These are phyloP conservation scores for Edolisoma coerulescens DNA, from an alignment of 2,113 vertebrate species.

Conservation along the genomic window DNA sequence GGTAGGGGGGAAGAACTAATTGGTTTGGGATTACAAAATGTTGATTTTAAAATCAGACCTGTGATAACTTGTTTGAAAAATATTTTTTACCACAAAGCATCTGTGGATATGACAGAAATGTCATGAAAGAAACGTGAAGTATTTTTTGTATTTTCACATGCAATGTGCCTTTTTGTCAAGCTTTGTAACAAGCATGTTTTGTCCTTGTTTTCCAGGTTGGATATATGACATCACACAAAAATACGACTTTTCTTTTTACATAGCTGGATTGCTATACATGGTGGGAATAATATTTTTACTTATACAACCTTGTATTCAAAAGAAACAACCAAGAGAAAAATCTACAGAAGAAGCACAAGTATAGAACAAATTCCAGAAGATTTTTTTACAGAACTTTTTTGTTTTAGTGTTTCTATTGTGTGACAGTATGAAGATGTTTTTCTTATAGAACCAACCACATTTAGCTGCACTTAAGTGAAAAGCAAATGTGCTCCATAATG, in stretches of 20 bases:
- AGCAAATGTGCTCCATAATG: background rate
- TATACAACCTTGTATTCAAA: conserved; percentile 72
- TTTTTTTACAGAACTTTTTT: background rate
- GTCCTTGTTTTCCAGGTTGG: conserved; percentile 77
- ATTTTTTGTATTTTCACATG: background rate
- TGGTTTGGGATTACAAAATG: background rate
- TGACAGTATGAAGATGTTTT: background rate
- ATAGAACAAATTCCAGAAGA: conserved; percentile 9
- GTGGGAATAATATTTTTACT: conserved; percentile 77
- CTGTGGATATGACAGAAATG: background rate
- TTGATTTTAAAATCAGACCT: background rate
- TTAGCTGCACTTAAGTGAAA: background rate
- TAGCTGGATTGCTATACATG: conserved; percentile 79
- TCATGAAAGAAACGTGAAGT: background rate
- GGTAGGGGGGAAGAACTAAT: background rate
- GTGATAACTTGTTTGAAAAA: background rate
- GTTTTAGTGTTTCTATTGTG: background rate
- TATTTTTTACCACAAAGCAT: background rate
- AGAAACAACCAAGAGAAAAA: conserved; percentile 62
- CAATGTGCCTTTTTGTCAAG: background rate
- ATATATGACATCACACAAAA: conserved; percentile 82
- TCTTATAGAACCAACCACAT: background rate
- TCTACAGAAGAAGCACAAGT: conserved; percentile 32
- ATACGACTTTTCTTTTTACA: conserved; percentile 81
- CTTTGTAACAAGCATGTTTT: background rate